Conservation (phyloP, 2,888 invertebrate species). For the Leptarthrus brevirostris region DNA sequence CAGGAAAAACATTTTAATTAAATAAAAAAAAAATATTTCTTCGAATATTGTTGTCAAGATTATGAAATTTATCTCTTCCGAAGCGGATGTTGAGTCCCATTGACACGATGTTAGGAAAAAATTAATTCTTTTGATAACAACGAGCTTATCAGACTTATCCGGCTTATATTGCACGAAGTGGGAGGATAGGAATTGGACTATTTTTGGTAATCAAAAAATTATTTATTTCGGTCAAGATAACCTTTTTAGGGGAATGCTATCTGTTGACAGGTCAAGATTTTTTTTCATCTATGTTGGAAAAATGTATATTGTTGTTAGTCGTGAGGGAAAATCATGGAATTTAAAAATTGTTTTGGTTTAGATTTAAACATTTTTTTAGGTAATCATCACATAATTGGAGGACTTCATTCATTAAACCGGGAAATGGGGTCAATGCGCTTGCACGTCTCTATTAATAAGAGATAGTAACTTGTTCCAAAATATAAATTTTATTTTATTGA, state of each 20-base stretch:
- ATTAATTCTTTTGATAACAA: background rate
- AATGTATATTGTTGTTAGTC: background rate
- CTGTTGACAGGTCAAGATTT: background rate
- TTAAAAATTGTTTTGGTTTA: background rate
- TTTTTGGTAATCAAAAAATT: background rate
- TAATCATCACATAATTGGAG: too few species aligned
- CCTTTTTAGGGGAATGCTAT: background rate
- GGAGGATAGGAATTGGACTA: background rate
- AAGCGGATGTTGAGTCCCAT: conserved; percentile 36
- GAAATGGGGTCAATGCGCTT: too few species aligned
- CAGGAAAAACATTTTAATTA: background rate
- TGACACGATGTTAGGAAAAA: conserved; percentile 13
- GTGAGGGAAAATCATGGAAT: too few species aligned
- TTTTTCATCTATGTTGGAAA: background rate
- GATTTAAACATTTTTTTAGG: too few species aligned
- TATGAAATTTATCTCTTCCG: conserved; percentile 17
- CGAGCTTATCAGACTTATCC: background rate
- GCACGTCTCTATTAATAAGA: too few species aligned
- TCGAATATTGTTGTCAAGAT: background rate
- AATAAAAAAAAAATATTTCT: background rate
- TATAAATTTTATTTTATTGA: too few species aligned
- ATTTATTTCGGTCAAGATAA: background rate
- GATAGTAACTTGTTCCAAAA: too few species aligned
- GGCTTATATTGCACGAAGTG: background rate
- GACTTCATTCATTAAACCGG: too few species aligned